Base-by-base conservation (phyloP, 2,888 invertebrate species). In the Cotesia congregata region DNA sequence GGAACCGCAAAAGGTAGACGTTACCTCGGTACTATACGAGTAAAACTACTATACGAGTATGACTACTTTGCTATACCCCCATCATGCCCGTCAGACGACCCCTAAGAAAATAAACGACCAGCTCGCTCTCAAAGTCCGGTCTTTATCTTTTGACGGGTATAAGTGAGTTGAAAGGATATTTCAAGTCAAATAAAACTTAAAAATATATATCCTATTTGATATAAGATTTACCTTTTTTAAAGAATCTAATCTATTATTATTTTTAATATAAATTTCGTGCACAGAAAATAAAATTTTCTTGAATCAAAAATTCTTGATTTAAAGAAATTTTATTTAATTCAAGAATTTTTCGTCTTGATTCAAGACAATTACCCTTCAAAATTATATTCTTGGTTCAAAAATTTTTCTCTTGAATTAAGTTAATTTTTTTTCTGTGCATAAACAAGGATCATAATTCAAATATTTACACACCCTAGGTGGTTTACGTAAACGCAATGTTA, bases 401-500 rank as follows among this genome's bases (percentile, higher is more conserved):
- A n/a, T n/a, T n/a, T n/a, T n/a, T n/a, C n/a, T n/a, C n/a, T n/a
- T n/a, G n/a, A n/a, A n/a, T n/a, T n/a, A n/a, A n/a, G n/a, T n/a
- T n/a, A n/a, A n/a, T n/a, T n/a, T n/a, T n/a, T n/a, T n/a, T n/a
- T n/a, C n/a, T n/a, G n/a, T n/a, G n/a, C n/a, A n/a, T 70, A 50
- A 70, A 50, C 70, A 70, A 70, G 6, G 9, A 59, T 17, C 41
- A 70, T 70, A 70, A 70, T 70, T 70, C 50, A 20, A 12, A 70
- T 30, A 20, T 70, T 50, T 50, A 62, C 64, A 59, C 72, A 17
- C 68, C 20, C 62, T 41, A 17, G 71, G 78, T 83, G 85, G 85
- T 85, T 86, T 84, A 84, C 85, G 84, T 86, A 84, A 86, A 85
- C 81, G 82, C 75, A 78, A 75, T 81, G 74, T 82, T 83, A 83